phyloP scores from a whole-genome alignment of 1,140 invertebrate genomes.

The Aphis craccivora region DNA sequence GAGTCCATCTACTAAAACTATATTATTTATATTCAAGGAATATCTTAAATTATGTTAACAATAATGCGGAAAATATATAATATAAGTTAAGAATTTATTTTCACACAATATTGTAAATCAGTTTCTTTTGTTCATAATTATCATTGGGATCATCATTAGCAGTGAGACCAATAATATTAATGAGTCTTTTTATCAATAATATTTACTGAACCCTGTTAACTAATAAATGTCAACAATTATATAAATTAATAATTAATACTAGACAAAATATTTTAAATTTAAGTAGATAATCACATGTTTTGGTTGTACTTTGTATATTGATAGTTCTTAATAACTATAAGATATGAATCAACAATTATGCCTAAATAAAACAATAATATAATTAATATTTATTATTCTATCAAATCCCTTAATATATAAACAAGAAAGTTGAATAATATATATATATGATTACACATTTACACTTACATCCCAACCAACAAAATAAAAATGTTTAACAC shows the following conservation, averaged over 20 bases:
- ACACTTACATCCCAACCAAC: conserved; percentile 27
- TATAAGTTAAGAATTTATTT: too few species aligned
- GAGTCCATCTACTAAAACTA: too few species aligned
- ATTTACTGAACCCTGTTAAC: too few species aligned
- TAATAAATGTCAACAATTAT: background rate
- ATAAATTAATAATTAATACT: background rate
- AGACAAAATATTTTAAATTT: background rate
- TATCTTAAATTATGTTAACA: too few species aligned
- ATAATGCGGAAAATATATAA: too few species aligned
- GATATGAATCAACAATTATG: background rate
- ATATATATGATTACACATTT: background rate
- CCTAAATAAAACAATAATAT: background rate
- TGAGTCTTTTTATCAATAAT: too few species aligned
- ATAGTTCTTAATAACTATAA: background rate
- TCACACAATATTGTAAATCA: background rate
- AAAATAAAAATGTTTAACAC: conserved; percentile 37
- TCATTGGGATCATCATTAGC: too few species aligned
- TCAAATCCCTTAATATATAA: background rate
- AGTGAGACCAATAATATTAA: too few species aligned
- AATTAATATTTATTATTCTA: background rate
- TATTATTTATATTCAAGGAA: too few species aligned
- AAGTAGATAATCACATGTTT: background rate
- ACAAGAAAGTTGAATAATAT: conserved; percentile 15
- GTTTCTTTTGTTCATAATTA: background rate
- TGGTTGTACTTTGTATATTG: background rate